Percentiles rank a stretch among this genome's conserved stretches.
Evolutionary conservation across 2,113 vertebrate species (phyloP).

Genomic region (Naja naja): DNA sequence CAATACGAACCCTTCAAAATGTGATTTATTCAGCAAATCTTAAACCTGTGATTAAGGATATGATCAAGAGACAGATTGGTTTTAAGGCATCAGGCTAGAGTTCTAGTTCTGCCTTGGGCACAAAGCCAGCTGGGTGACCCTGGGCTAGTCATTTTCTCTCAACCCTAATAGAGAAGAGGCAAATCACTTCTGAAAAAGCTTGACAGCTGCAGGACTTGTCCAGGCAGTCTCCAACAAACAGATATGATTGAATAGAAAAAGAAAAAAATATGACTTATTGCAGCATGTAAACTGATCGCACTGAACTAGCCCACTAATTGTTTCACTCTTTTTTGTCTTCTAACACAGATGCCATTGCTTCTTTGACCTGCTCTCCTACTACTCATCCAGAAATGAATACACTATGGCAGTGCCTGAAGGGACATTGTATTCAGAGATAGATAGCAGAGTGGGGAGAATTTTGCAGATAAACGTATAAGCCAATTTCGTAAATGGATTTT

Average conservation of each 20-base stretch:
- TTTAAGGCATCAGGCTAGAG: not conserved
- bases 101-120: not conserved
- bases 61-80: not conserved
- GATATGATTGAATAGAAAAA: not conserved
- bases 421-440: not conserved
- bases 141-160: not conserved
- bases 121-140: not conserved
- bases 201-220: not conserved
- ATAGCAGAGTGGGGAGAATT: not conserved
- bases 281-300: not conserved
- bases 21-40: not conserved
- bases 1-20: not conserved
- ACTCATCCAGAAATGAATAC: not conserved
- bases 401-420: not conserved
- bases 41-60: not conserved
- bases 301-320: not conserved
- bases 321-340: not conserved
- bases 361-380: not conserved
- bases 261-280: not conserved
- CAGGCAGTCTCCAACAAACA: not conserved
- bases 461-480: not conserved
- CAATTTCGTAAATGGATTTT: not conserved
- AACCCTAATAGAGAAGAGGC: not conserved
- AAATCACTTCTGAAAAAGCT: not conserved
- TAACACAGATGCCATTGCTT: not conserved